Conservation (phyloP, 2,888 invertebrate species). For the Campoletis raptor region DNA sequence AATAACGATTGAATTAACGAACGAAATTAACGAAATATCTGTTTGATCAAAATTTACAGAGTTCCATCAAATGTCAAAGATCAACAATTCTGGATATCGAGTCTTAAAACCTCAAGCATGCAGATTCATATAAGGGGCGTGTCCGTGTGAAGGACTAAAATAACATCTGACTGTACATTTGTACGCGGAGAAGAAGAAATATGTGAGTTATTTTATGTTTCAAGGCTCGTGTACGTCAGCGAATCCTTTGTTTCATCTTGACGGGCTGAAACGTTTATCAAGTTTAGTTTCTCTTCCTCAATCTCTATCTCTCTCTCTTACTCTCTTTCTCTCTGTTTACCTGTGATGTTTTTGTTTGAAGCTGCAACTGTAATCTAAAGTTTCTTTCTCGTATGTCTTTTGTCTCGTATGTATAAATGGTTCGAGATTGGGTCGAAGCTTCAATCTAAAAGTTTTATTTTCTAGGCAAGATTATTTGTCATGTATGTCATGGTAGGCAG, state of each 20-base stretch:
- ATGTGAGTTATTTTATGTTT: conserved; percentile 49
- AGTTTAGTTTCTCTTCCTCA: conserved; percentile 39
- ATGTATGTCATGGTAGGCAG: neutral
- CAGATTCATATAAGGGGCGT: neutral
- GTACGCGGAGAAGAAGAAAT: conserved; percentile 8
- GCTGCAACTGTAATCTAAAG: conserved; percentile 57
- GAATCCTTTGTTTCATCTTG: conserved; percentile 59
- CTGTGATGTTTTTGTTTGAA: conserved; percentile 14
- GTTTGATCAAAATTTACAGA: neutral
- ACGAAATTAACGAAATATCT: too few species aligned
- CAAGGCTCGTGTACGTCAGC: conserved; percentile 51
- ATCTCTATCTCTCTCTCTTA: conserved; percentile 29
- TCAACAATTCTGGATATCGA: neutral
- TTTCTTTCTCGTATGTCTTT: conserved; percentile 49
- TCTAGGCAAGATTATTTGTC: conserved; percentile 17
- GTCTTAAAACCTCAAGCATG: neutral
- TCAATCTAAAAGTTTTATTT: conserved; percentile 39
- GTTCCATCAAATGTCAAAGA: neutral
- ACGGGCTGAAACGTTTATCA: conserved; percentile 47
- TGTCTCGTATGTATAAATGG: conserved; percentile 13
- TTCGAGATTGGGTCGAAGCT: conserved; percentile 29
- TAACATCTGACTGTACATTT: conserved; percentile 20
- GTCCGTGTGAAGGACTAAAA: neutral
- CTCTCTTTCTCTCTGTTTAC: neutral
- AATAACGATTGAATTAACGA: too few species aligned